Evolutionary conservation across 2,113 vertebrate genomes (phyloP).

Genomic region (Sus scrofa): T2T-Sscrofa CM000822.6:82450501-82451000

Average conservation of each 20-base stretch:
- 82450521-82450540: background rate
- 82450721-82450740: accelerated
- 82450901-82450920: background rate
- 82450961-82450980: background rate
- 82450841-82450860: background rate
- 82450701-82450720: accelerated
- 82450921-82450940: too few species aligned
- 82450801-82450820: background rate
- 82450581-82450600: background rate
- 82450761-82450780: background rate
- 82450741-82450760: too few species aligned
- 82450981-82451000: accelerated
- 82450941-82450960: accelerated
- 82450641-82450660: background rate
- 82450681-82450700: background rate
- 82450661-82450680: accelerated
- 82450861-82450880: background rate
- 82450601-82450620: background rate
- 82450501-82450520: background rate
- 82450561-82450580: background rate
- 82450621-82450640: background rate
- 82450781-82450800: background rate
- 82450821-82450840: background rate
- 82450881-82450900: background rate
- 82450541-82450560: slow-evolving; percentile 10